Conservation (phyloP, 2,888 invertebrate species). For the Elegia similella region DNA sequence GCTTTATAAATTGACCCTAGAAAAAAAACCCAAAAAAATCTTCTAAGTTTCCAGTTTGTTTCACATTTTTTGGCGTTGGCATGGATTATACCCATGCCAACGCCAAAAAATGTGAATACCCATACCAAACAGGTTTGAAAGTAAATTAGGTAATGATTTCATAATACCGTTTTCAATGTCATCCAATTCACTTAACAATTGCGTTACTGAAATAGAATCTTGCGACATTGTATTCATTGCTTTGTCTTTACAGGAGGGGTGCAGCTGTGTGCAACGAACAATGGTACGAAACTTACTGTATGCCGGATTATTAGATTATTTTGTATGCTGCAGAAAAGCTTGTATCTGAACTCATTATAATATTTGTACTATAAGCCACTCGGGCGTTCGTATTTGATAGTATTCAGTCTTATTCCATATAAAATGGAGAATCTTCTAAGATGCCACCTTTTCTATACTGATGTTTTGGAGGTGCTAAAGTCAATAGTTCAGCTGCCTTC, state of each 20-base stretch:
- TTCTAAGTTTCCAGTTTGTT: no score
- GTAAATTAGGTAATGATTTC: background rate
- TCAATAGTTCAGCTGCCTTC: background rate
- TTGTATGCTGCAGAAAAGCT: slow-evolving; percentile 63
- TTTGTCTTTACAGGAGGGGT: slow-evolving; percentile 41
- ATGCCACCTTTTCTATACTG: slow-evolving; percentile 13
- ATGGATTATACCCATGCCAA: no score
- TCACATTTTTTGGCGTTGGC: no score
- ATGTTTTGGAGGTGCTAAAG: slow-evolving; percentile 34
- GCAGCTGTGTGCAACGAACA: slow-evolving; percentile 77
- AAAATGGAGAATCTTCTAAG: slow-evolving; percentile 12
- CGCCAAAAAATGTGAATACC: no score
- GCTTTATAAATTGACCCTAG: no score
- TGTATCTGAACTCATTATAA: slow-evolving; percentile 49
- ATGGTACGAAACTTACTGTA: slow-evolving; percentile 69
- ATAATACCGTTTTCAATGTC: background rate
- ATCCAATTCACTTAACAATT: background rate
- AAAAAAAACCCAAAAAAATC: no score
- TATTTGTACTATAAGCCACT: slow-evolving; percentile 38
- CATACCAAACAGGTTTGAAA: no score
- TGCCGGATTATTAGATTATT: slow-evolving; percentile 67
- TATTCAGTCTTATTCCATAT: slow-evolving; percentile 22
- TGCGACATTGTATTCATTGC: background rate
- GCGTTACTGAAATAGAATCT: background rate
- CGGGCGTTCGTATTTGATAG: slow-evolving; percentile 42